Base-by-base conservation (phyloP, 2,888 invertebrate species). In the Trissoscelio sp. region DNA sequence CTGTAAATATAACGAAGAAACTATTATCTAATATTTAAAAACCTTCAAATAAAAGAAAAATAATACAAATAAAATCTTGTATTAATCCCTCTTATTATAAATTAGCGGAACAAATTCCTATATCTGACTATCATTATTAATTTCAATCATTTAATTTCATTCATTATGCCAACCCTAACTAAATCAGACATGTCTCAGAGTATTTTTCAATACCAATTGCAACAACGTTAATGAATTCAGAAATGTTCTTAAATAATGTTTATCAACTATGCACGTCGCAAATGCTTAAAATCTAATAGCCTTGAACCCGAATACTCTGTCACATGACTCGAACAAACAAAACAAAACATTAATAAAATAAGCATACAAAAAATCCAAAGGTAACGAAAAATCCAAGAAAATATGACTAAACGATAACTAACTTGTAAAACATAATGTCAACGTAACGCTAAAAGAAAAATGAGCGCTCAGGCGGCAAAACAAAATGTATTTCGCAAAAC, bases 221-320 rank as follows among this genome's bases (percentile, higher is more conserved):
- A 58, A 12, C 31, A 28, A 18, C n/a, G 6, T 58, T 9, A 34
- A 24, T 6, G n/a, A 55, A 58, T 3, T 6, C n/a, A 31, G 31
- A 31, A 37, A 34, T 55, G 7, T 55, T 6, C 42, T 14, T 42
- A 3, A 46, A 20, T n/a, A n/a, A n/a, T n/a, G n/a, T n/a, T 46
- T 1, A 46, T 20, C 9, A 24, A 11, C 3, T 51, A 24, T 51
- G n/a, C 12, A n/a, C 34, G 7, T 28, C 7, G 7, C 37, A 4
- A 42, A 5, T 7, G 14, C 22, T 18, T 37, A 14, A 58, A 6
- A 18, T 34, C 16, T 2, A 42, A 9, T 12, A 24, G n/a, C 11
- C 11, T 18, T 11, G 20, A 39, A 9, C 31, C n/a, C 12, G 87
- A 88, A 88, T 89, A 89, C 89, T 89, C 89, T 87, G 85, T 83